Conservation (phyloP, 2,797 vertebrate genomes). For the Gastrophryne carolinensis region DNA sequence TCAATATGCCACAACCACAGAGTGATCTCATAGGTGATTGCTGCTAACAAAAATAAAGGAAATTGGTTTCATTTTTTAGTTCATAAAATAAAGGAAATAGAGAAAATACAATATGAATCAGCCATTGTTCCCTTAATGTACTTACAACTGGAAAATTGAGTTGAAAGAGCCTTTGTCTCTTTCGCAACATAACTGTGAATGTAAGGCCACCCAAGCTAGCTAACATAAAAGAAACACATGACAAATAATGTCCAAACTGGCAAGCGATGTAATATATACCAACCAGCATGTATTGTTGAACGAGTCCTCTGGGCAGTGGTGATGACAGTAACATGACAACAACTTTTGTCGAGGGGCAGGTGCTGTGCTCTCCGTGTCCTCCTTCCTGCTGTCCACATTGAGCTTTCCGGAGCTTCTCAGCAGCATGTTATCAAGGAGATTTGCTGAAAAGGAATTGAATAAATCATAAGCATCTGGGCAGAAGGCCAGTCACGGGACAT, state of each 20-base stretch:
- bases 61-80: no score
- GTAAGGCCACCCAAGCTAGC: not conserved
- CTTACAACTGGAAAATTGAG: no score
- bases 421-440: constrained; percentile 80
- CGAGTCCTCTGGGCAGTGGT: constrained; percentile 89
- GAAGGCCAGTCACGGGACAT: constrained; percentile 13
- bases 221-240: constrained; percentile 2
- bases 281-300: constrained; percentile 95
- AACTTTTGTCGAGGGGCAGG: constrained; percentile 72
- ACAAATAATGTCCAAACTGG: not conserved
- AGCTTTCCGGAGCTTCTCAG: constrained; percentile 84
- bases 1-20: no score
- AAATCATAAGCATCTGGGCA: constrained; percentile 38
- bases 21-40: no score
- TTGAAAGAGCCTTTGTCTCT: no score
- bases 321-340: constrained; percentile 87
- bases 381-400: constrained; percentile 70
- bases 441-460: constrained; percentile 66
- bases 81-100: no score
- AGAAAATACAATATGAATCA: no score
- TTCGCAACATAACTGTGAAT: no score
- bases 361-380: constrained; percentile 71
- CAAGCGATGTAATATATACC: constrained; percentile 23
- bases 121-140: no score
- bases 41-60: no score